Evolutionary conservation across 2,888 invertebrate species (phyloP), one percentile per base, ranked within the genome.

Genomic region (Andrena dorsata): DNA sequence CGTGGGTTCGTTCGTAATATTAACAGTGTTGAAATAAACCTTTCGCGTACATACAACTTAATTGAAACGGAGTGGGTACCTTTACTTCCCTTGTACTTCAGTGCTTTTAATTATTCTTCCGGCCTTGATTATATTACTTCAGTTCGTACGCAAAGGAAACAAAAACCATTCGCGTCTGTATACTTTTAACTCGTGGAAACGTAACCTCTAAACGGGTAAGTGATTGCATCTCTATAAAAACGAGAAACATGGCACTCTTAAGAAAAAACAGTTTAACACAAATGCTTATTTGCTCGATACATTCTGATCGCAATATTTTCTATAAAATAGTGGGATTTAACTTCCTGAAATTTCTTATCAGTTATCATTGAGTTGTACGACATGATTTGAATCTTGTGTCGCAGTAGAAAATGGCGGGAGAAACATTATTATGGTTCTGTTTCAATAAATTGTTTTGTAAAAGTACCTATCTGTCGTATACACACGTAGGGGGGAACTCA

Each of bases 191-290:
- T 20, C 20, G 26, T 8, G n/a, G 10, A 26, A 60, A 79, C 32
- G 71, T 80, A 80, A 80, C 80, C 80, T 23, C 26, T 71, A 60
- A 61, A 53, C 13, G 16, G 20, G 10, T 61, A 51, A 32, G 26
- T 23, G 20, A 79, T 28, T 5, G 8, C n/a, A 5, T 49, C 26
- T 4, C 10, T 23, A 35, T 20, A 61, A 32, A 35, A 35, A 2
- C 23, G 32, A 10, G 13, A 49, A 13, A 23, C 16, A 61, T 16
- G 16, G 23, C 16, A 69, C 32, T 58, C 20, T 20, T n/a, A 5
- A 28, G 41, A 26, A 30, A 60, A 7, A 30, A 56, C 41, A 68
- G 23, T 60, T 13, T 5, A 35, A 20, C 7, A 6, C 13, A 6
- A 2, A n/a, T 26, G 6, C 61, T 32, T 30, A 23, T 10, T 60